Conservation (phyloP, 2,888 invertebrate genomes). For the Caenorhabditis afra region DNA sequence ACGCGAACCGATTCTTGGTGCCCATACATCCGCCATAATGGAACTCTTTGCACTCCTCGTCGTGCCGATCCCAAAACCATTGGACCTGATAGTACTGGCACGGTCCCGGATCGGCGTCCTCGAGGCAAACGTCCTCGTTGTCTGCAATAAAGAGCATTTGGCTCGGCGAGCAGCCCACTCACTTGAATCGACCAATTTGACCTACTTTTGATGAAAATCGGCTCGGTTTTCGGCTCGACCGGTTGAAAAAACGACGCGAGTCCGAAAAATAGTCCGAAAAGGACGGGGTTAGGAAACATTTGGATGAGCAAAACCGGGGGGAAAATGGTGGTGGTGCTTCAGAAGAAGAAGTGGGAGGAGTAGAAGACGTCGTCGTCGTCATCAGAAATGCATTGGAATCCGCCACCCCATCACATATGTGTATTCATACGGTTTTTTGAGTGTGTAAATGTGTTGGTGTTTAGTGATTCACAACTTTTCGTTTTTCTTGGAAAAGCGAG, state of each 20-base stretch:
- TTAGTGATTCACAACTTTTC: background rate
- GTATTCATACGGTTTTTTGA: constrained; percentile 52
- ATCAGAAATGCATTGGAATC: constrained; percentile 30
- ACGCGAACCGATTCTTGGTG: constrained; percentile 73
- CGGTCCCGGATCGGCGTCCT: constrained; percentile 73
- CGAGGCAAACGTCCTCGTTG: constrained; percentile 64
- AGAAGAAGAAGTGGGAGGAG: background rate
- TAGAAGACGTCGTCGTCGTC: background rate
- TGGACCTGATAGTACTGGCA: constrained; percentile 74
- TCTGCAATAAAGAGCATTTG: constrained; percentile 26
- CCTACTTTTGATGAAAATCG: constrained; percentile 44
- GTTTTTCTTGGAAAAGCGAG: background rate
- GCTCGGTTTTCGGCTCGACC: constrained; percentile 23
- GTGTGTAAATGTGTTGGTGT: constrained; percentile 14
- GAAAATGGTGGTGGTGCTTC: constrained; percentile 7
- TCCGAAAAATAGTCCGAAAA: constrained; percentile 7
- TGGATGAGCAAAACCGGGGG: constrained; percentile 23
- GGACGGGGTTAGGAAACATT: constrained; percentile 6
- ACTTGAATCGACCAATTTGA: too few relatives aligned
- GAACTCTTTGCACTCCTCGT: constrained; percentile 74
- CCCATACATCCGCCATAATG: constrained; percentile 79
- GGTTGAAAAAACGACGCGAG: too few relatives aligned
- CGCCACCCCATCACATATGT: constrained; percentile 5
- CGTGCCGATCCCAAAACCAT: constrained; percentile 76
- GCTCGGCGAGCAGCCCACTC: background rate